Conservation (phyloP, 2,888 invertebrate species). For the Thysanoteuthis rhombus region DNA sequence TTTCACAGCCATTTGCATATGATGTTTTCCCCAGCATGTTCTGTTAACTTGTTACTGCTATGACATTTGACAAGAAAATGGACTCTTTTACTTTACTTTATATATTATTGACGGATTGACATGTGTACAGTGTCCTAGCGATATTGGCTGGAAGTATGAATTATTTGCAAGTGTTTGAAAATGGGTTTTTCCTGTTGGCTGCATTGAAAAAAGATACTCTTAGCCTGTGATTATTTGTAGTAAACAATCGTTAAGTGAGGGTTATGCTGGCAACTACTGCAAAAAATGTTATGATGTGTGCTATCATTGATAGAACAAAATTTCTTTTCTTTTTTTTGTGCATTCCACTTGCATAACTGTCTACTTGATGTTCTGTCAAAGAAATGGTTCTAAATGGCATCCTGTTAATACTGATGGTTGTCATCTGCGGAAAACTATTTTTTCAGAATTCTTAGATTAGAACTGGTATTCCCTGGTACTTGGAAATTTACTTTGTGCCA, state of each 20-base stretch:
- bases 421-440: not conserved
- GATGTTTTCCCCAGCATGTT: not conserved
- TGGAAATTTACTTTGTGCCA: too few species aligned
- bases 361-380: not conserved
- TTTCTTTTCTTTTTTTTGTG: not conserved
- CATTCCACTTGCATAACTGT: not conserved
- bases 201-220: not conserved
- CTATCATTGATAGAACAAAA: not conserved
- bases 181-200: not conserved
- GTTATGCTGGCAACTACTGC: not conserved
- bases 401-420: not conserved
- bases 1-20: not conserved
- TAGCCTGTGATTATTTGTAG: not conserved
- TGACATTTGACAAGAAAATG: not conserved
- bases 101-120: not conserved
- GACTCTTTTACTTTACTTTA: not conserved
- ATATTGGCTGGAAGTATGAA: slow-evolving; percentile 12
- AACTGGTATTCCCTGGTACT: too few species aligned
- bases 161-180: not conserved
- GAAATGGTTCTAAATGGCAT: not conserved
- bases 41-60: not conserved
- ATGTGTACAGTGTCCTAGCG: not conserved
- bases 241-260: not conserved
- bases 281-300: not conserved
- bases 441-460: too few species aligned